Percentiles rank a stretch among this genome's conserved stretches.
Evolutionary conservation across 2,888 invertebrate genomes (phyloP).

Genomic region (Myopa testacea): DNA sequence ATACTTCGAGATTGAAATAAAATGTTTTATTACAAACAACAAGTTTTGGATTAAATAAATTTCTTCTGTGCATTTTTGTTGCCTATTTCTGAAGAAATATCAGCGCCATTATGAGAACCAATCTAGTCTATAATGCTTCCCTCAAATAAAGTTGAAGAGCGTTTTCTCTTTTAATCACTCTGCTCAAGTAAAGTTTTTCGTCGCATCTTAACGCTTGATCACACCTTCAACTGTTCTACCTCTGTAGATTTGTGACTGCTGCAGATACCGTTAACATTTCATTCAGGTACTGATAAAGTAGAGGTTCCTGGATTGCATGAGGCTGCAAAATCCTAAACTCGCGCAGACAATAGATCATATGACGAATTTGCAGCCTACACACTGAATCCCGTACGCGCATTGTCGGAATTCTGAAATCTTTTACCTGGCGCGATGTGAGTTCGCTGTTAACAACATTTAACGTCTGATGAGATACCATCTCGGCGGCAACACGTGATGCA

Average conservation of each 20-base stretch:
- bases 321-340: conserved; percentile 64
- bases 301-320: conserved; percentile 59
- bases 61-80: no score
- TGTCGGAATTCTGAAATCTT: conserved; percentile 62
- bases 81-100: no score
- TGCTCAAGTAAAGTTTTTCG: no score
- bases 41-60: no score
- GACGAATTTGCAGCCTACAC: conserved; percentile 64
- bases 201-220: no score
- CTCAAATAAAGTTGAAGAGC: no score
- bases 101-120: no score
- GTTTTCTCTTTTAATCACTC: no score
- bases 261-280: conserved; percentile 64
- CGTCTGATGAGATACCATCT: conserved; percentile 60
- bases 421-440: conserved; percentile 60
- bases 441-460: conserved; percentile 60
- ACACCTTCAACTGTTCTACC: conserved; percentile 48
- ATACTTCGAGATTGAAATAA: no score
- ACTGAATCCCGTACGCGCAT: conserved; percentile 60
- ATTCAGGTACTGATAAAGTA: conserved; percentile 63
- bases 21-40: no score
- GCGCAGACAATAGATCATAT: conserved; percentile 58
- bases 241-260: conserved; percentile 64
- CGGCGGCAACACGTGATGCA: conserved; percentile 56
- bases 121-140: no score